phyloP scores from a whole-genome alignment of 2,113 vertebrate species.

The Ctenomys sociabilis region DNA sequence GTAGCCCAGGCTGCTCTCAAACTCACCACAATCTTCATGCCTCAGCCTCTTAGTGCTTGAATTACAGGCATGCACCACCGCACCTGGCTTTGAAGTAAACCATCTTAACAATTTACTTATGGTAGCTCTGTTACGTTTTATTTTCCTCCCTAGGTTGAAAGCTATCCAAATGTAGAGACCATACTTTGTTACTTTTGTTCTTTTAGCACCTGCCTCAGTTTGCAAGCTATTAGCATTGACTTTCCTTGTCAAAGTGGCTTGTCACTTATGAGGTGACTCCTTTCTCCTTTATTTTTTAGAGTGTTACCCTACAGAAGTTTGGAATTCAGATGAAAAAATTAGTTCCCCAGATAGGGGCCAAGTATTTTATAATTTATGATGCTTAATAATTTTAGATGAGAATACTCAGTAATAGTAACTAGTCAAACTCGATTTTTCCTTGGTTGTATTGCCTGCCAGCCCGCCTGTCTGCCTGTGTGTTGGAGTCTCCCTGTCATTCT shows the following conservation, averaged over 20 bases:
- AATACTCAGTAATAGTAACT: not conserved
- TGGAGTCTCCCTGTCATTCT: not conserved
- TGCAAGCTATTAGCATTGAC: not conserved
- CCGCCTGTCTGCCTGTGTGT: no score
- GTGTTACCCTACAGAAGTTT: not conserved
- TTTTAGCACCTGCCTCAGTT: not conserved
- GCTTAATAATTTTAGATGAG: not conserved
- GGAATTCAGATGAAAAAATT: no score
- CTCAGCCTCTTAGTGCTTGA: no score
- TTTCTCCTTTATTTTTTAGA: not conserved
- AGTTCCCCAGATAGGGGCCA: not conserved
- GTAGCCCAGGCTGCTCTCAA: no score
- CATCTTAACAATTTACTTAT: not conserved
- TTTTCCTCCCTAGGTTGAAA: not conserved
- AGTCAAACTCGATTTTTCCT: not conserved
- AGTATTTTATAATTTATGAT: not conserved
- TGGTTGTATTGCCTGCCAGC: not conserved
- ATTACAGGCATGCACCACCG: no score
- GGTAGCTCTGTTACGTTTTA: not conserved
- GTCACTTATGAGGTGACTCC: not conserved
- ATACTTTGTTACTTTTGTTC: not conserved
- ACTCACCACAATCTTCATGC: no score
- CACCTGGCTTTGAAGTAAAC: not conserved
- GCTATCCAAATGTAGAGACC: not conserved
- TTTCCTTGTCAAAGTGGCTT: not conserved